phyloP scores from a whole-genome alignment of 2,888 invertebrate genomes.

The Troilus luridus region DNA sequence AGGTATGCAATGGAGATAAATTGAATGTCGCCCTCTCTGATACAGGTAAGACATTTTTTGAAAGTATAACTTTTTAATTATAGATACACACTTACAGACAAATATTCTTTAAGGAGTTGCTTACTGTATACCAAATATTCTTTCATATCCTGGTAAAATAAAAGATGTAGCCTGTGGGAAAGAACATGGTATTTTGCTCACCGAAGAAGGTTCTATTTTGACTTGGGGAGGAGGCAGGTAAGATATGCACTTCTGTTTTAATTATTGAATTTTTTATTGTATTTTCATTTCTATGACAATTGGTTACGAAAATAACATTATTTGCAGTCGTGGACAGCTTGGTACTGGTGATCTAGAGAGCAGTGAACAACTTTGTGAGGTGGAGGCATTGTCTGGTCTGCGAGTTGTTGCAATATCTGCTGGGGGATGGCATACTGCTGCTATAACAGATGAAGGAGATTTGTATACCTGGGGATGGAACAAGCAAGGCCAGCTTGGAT shows the following conservation, averaged over 20 bases:
- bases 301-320: background rate
- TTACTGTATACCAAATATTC: conserved; percentile 76
- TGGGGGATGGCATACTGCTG: conserved; percentile 91
- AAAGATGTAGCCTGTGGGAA: conserved; percentile 81
- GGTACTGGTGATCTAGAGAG: conserved; percentile 83
- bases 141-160: conserved; percentile 73
- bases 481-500: conserved; percentile 86
- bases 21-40: conserved; percentile 71
- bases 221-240: conserved; percentile 89
- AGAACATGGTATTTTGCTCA: conserved; percentile 84
- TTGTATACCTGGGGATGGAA: conserved; percentile 95
- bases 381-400: conserved; percentile 84
- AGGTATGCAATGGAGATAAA: conserved; percentile 71
- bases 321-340: conserved; percentile 85
- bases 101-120: conserved; percentile 70
- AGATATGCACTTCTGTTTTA: background rate
- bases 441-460: conserved; percentile 84
- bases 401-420: conserved; percentile 79
- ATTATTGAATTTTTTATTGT: too few species aligned
- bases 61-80: background rate
- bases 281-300: background rate
- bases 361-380: conserved; percentile 75
- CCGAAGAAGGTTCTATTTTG: conserved; percentile 80
- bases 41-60: conserved; percentile 63
- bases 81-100: background rate